phyloP scores from a whole-genome alignment of 2,888 invertebrate genomes.

The Tolmerus cingulatus region DNA sequence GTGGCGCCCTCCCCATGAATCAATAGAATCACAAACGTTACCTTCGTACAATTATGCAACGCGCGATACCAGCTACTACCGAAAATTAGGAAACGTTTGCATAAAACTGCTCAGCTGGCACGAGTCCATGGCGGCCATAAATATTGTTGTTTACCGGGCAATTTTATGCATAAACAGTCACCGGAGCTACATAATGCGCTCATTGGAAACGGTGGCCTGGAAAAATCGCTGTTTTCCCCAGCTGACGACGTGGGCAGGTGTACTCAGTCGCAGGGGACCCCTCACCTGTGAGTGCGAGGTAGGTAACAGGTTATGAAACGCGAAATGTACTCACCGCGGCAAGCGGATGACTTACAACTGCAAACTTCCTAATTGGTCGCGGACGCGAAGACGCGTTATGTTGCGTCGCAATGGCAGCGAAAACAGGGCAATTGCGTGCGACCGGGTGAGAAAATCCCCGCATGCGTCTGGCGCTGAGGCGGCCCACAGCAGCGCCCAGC shows the following conservation, averaged over 20 bases:
- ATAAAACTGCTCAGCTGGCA: not conserved
- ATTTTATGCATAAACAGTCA: not conserved
- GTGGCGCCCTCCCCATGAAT: not conserved
- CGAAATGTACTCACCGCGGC: not conserved
- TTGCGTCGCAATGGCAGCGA: not conserved
- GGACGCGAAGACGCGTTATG: not conserved
- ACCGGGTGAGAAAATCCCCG: not conserved
- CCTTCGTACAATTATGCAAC: not conserved
- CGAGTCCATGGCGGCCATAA: not conserved
- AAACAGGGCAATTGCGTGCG: not conserved
- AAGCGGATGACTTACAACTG: conserved; percentile 23
- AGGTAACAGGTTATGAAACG: conserved; percentile 13
- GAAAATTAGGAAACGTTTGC: not conserved
- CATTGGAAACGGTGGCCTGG: not conserved
- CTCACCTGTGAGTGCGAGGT: not conserved
- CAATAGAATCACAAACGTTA: not conserved
- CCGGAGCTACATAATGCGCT: not conserved
- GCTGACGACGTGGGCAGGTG: not conserved
- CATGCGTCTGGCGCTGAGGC: not conserved
- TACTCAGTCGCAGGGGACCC: not conserved
- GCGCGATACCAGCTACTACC: not conserved
- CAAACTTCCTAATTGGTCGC: conserved; percentile 23
- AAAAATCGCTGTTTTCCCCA: not conserved
- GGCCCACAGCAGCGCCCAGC: not conserved
- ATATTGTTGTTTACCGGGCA: not conserved